These are phyloP conservation scores for Epistrophe eligans DNA, from an alignment of 2,888 invertebrate genomes.

Conservation along the genomic window DNA sequence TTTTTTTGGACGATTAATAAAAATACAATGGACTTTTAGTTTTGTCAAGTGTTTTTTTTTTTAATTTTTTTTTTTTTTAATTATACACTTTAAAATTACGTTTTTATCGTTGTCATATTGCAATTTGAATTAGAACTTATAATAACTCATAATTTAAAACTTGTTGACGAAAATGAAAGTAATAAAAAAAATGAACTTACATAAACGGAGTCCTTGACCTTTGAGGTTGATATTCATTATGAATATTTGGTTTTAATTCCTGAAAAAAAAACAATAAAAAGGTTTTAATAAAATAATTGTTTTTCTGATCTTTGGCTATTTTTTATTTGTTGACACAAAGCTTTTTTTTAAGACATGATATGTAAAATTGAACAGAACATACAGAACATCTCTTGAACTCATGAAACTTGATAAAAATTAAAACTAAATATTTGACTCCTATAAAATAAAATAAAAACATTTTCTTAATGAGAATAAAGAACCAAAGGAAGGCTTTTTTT, in stretches of 20 bases:
- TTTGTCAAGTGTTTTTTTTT: background rate
- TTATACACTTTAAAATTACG: background rate
- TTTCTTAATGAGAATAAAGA: no score
- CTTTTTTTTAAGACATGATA: background rate
- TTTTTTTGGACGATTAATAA: background rate
- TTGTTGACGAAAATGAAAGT: background rate
- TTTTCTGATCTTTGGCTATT: background rate
- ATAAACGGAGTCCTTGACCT: conserved; percentile 71
- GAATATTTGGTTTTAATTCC: conserved; percentile 36
- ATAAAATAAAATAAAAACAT: no score
- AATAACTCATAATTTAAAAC: background rate
- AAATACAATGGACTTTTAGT: background rate
- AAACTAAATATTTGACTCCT: no score
- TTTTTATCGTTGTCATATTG: background rate
- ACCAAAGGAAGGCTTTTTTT: no score
- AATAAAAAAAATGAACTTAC: conserved; percentile 45
- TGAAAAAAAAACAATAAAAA: conserved; percentile 34
- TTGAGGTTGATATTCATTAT: conserved; percentile 71
- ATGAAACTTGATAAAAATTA: no score
- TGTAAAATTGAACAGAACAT: no score
- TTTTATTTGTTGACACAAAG: background rate
- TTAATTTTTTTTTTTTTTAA: background rate
- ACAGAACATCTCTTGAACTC: no score
- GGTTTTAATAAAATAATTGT: background rate
- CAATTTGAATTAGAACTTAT: background rate